phyloP scores from a whole-genome alignment of 2,797 vertebrate species.

The Sebastes cheni region DNA sequence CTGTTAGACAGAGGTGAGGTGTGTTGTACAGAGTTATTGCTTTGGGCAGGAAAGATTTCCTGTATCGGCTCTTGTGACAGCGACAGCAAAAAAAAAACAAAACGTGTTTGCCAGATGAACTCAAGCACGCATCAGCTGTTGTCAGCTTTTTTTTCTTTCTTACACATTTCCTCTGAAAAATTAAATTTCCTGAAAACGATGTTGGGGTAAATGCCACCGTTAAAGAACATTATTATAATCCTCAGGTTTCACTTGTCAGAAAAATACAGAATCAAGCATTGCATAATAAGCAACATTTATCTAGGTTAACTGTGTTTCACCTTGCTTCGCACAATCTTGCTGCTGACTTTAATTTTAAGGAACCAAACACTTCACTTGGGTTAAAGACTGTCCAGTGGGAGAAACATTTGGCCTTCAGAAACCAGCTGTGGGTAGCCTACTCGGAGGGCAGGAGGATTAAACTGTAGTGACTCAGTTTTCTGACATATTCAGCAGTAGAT shows the following conservation, averaged over 20 bases:
- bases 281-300: not conserved
- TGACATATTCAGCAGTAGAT: not conserved
- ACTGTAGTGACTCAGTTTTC: not conserved
- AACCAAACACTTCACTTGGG: not conserved
- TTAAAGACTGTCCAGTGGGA: not conserved
- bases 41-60: too few species aligned
- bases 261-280: not conserved
- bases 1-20: too few species aligned
- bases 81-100: too few species aligned
- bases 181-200: not conserved
- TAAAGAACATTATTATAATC: not conserved
- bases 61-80: too few species aligned
- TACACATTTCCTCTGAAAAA: not conserved
- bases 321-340: not conserved
- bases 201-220: not conserved
- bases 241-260: not conserved
- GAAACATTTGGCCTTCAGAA: not conserved
- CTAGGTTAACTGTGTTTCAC: not conserved
- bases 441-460: not conserved
- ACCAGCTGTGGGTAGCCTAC: not conserved
- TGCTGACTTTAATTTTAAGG: not conserved
- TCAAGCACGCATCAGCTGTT: not conserved
- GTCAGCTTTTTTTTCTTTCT: not conserved
- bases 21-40: too few species aligned
- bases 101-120: not conserved